Evolutionary conservation across 2,113 vertebrate species (phyloP), one percentile per base, ranked within the genome.

Genomic region (Albula glossodonta): DNA sequence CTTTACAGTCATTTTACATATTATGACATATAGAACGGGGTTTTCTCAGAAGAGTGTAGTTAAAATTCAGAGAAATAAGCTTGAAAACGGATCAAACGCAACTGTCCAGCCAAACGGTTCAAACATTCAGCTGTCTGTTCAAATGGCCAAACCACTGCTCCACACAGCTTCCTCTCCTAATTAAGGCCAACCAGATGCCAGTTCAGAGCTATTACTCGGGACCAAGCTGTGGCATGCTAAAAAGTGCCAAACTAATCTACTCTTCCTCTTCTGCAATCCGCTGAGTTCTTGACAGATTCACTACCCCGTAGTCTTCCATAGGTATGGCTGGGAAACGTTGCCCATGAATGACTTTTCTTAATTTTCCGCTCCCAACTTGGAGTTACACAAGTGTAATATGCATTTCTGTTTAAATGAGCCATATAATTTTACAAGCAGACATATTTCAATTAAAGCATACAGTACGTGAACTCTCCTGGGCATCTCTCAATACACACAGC

Each of bases 391-490:
- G 81, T 48, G 15, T 57, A 83, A 57, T 83, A 25, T 52, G 17
- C 49, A 12, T n/a, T 12, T 60, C 53, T 7, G 11, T 63, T 53
- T 83, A 53, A 83, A 60, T 41, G 10, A 57, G 81, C 52, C 31
- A 49, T 57, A 48, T 48, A 4, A 63, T 57, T 83, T 83, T 83
- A 63, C 51, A 83, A 41, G 56, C 56, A 49, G 51, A 10, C 53
- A 63, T n/a, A 57, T 83, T 83, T 60, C 52, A 83, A 83, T 63
- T 41, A 56, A 83, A 49, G 51, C n/a, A 51, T 81, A 81, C 22
- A n/a, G 41, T 25, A 31, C 22, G 2, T 25, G 70, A n/a, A 41
- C 80, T 81, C 49, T 25, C 2, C 53, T n/a, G 80, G 80, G 80
- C 19, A 53, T 5, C 25, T 81, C 3, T 81, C 12, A 81, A 52